Base-by-base conservation (phyloP, 2,888 invertebrate genomes). In the Disparrhopalites patrizii region DNA sequence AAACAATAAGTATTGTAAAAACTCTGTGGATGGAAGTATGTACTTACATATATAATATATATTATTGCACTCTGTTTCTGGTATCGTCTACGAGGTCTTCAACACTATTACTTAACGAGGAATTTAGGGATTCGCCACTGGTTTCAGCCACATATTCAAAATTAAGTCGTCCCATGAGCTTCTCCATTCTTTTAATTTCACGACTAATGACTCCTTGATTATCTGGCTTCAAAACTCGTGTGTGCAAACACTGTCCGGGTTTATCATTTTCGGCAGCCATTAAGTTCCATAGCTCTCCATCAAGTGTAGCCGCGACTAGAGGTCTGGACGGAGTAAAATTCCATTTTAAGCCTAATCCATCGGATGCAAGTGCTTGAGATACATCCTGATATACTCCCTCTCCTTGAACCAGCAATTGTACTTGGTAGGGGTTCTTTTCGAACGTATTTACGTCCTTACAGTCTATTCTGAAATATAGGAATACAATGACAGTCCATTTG, bases 281-380 rank as follows among this genome's bases (percentile, higher is more conserved):
- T 47, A 61, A 51, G 25, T 51, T 61, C 61, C 61, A 61, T n/a
- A 61, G 47, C 31, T 51, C 61, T 10, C 51, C 61, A 20, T 33
- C 31, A 25, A 61, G 36, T n/a, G 20, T 61, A 8, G 61, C 20
- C n/a, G 51, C 50, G 7, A 61, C 61, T 25, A 61, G 25, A 2
- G 61, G 61, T 33, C 61, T 50, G 5, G 23, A 23, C 13, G 61
- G 61, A 23, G 61, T 61, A 4, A 61, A 23, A 28, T 61, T 61
- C 61, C 61, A 61, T 23, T 50, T 36, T 8, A 61, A 50, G 7
- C 23, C 61, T 33, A 61, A 61, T 4, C 61, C 61, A 25, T 61
- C 61, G 13, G 1, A 1, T 1, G 27, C 50, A 8, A 61, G 30
- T 10, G 36, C 13, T 25, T 61, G 61, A 25, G 61, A 33, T 23